These are phyloP conservation scores for Cancer borealis DNA, from an alignment of 2,888 invertebrate genomes.

Conservation along the genomic window DNA sequence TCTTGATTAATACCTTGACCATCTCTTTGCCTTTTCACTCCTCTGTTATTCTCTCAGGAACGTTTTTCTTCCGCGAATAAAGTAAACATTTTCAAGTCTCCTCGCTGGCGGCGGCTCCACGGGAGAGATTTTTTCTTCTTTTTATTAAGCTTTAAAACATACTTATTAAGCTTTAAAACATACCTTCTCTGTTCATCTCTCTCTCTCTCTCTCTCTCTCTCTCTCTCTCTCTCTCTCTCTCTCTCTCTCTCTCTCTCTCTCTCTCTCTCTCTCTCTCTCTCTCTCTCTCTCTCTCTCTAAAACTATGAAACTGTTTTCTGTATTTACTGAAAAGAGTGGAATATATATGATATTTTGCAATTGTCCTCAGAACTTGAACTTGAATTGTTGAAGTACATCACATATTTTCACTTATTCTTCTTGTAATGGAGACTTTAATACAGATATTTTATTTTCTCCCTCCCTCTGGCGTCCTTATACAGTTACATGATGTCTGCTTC, in stretches of 20 bases:
- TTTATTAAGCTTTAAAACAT: background rate
- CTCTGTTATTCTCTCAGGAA: background rate
- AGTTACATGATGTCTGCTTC: too few species aligned
- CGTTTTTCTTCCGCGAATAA: background rate
- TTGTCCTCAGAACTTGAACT: too few species aligned
- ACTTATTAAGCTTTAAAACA: background rate
- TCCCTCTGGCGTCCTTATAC: background rate
- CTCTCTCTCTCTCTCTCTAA: too few species aligned
- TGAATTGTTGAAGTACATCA: too few species aligned
- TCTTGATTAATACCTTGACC: background rate
- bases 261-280: background rate
- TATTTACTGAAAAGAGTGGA: too few species aligned
- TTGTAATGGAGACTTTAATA: too few species aligned
- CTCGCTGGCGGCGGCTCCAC: background rate
- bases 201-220: slow-evolving; percentile 22
- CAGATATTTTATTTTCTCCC: too few species aligned
- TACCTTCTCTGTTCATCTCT: background rate
- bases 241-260: slow-evolving; percentile 20
- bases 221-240: slow-evolving; percentile 20
- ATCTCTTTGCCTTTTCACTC: background rate
- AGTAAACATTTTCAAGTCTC: background rate
- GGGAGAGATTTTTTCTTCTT: background rate
- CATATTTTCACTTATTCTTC: too few species aligned
- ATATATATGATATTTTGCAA: too few species aligned
- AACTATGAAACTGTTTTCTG: too few species aligned